phyloP scores from a whole-genome alignment of 2,888 invertebrate species.

The Xestia ashworthii region DNA sequence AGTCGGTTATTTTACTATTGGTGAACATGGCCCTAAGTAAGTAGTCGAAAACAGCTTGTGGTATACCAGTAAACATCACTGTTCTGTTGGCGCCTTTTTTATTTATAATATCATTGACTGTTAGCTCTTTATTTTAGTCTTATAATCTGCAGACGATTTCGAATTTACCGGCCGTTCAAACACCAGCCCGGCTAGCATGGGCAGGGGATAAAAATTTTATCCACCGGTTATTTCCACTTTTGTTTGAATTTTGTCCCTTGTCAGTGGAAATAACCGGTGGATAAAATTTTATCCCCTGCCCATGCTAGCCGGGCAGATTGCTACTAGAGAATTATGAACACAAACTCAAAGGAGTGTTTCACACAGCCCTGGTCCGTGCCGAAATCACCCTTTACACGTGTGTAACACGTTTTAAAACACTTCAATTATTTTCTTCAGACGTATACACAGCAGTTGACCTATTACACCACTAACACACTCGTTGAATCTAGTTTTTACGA shows the following conservation, averaged over 20 bases:
- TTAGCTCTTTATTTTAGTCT: background rate
- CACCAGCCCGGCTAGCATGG: too few species aligned
- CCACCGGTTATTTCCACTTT: too few species aligned
- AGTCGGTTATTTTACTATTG: too few species aligned
- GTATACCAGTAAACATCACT: background rate
- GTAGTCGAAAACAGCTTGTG: background rate
- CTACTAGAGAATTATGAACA: background rate
- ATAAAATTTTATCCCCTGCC: too few species aligned
- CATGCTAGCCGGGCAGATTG: too few species aligned
- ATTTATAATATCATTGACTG: background rate
- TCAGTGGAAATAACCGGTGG: too few species aligned
- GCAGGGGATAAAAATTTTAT: too few species aligned
- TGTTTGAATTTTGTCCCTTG: too few species aligned
- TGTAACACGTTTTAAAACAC: background rate
- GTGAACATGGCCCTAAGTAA: too few species aligned
- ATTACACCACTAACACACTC: constrained; percentile 40
- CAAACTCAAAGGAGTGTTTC: background rate
- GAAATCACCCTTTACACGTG: background rate
- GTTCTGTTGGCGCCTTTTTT: background rate
- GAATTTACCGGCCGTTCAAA: background rate
- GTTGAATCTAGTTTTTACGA: constrained; percentile 34
- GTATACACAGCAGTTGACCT: constrained; percentile 19
- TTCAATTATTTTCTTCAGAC: background rate
- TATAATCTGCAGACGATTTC: background rate
- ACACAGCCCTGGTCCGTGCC: background rate